Conservation (phyloP, 2,797 vertebrate genomes). For the Propithecus deckenii region DNA sequence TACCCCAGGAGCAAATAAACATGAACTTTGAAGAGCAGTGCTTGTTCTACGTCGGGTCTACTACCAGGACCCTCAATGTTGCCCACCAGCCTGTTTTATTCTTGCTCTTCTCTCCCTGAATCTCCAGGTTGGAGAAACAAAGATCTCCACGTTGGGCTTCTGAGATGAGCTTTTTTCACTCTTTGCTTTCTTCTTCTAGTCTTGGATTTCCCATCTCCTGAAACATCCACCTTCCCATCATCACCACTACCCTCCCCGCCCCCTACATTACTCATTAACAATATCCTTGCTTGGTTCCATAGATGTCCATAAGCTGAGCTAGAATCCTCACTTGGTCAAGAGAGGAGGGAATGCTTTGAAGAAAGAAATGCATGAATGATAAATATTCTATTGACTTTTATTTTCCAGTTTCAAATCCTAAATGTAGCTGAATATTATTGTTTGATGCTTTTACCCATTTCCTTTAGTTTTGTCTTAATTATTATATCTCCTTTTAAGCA, state of each 20-base stretch:
- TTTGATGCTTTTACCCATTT: not conserved
- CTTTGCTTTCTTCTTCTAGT: not conserved
- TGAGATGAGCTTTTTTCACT: not conserved
- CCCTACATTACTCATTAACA: not conserved
- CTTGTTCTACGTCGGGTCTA: not conserved
- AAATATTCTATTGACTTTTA: not conserved
- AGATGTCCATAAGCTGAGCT: not conserved
- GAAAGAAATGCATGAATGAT: not conserved
- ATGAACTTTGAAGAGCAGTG: not conserved
- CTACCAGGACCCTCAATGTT: not conserved
- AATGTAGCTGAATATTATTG: not conserved
- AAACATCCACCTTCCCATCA: not conserved
- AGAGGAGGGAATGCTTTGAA: not conserved
- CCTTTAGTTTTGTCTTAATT: not conserved
- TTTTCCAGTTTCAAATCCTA: not conserved
- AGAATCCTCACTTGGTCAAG: not conserved
- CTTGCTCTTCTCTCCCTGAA: not conserved
- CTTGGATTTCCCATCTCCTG: not conserved
- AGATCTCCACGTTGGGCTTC: not conserved
- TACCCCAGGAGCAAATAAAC: not conserved
- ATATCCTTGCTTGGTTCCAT: not conserved
- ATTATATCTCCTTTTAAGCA: constrained; percentile 21
- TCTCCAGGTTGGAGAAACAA: not conserved
- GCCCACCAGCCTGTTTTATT: not conserved
- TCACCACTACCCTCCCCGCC: not conserved